Evolutionary conservation across 2,113 vertebrate species (phyloP), one percentile per base, ranked within the genome.

Genomic region (Lanius ludovicianus): DNA sequence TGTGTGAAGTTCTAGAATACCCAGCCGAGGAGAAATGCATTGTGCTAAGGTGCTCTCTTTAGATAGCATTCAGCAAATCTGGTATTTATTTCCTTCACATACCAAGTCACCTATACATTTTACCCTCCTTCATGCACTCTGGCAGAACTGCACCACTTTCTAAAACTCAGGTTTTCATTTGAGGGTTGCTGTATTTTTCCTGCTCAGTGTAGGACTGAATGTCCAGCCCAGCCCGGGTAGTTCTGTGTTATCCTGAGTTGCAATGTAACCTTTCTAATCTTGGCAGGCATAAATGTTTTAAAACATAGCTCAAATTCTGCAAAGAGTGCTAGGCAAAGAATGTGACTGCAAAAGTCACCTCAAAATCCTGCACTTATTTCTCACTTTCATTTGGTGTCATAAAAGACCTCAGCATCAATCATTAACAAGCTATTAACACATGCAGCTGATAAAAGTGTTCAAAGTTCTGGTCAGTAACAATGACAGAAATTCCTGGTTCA

Each of bases 381-480:
- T 97, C 93, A 92, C 97, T 97, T 98, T 98, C 96, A 95, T 97
- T 97, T 69, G 92, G 96, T 96, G 98, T 98, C 98, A 97, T 98
- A 91, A 98, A 98, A 98, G 95, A 89, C 92, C 91, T 92, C 88
- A 28, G 60, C 97, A 98, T 98, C 98, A 98, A 98, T 98, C 98
- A 98, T 98, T 97, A 97, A 98, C 97, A 95, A 97, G 95, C 97
- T 98, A 98, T 98, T 98, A 98, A 98, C 98, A 98, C 97, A 87
- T 97, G 96, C 95, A 97, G 96, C 94, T 97, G 96, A 97, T 98
- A 98, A 98, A 98, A 97, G 96, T 18, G 98, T 98, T 97, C 98
- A 95, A 94, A 96, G 95, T 90, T 90, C 97, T 92, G 95, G 95
- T 97, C 97, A 95, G 55, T 74, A 96, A 67, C 98, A 98, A 93